A percentile compares a stretch with the other conserved stretches of the same genome.
phyloP scores from a whole-genome alignment of 2,888 invertebrate genomes.

The Drosophila parthenogenetica region DNA sequence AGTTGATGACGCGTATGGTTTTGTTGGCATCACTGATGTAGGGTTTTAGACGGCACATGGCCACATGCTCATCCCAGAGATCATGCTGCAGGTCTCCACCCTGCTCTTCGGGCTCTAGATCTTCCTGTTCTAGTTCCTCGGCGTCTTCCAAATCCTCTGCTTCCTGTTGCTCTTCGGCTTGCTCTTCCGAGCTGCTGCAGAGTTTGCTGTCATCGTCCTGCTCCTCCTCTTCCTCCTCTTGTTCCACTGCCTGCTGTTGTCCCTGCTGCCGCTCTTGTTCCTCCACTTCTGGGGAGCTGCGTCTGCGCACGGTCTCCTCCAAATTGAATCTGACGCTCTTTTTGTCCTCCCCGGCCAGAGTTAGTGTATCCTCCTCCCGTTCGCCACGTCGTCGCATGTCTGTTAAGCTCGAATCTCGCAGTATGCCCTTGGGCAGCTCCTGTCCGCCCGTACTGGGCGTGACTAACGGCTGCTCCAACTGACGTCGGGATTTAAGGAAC shows the following conservation, averaged over 20 bases:
- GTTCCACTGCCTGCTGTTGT: too few relatives aligned
- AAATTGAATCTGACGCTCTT: conserved; percentile 91
- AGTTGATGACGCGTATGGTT: conserved; percentile 83
- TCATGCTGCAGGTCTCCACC: conserved; percentile 71
- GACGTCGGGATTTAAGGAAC: conserved; percentile 87
- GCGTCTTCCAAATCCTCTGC: conserved; percentile 27
- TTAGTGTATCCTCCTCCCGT: conserved; percentile 57
- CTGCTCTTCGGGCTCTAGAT: conserved; percentile 77
- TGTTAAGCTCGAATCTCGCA: conserved; percentile 87
- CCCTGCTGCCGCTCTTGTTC: conserved; percentile 66
- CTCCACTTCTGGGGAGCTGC: conserved; percentile 78
- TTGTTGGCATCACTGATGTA: conserved; percentile 83
- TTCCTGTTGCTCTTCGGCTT: conserved; percentile 18
- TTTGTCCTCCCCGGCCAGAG: conserved; percentile 87
- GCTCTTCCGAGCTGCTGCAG: conserved; percentile 30
- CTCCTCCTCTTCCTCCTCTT: conserved; percentile 42
- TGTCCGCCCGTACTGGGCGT: not conserved
- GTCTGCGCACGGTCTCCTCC: conserved; percentile 62
- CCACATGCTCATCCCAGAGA: conserved; percentile 68
- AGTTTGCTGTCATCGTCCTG: conserved; percentile 40
- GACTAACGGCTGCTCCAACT: conserved; percentile 53
- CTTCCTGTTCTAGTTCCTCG: conserved; percentile 63
- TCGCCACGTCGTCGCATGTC: conserved; percentile 81
- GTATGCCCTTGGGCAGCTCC: conserved; percentile 86
- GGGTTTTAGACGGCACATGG: conserved; percentile 73